Evolutionary conservation across 1,140 invertebrate species (phyloP).

Genomic region (Homalodisca vitripennis): DNA sequence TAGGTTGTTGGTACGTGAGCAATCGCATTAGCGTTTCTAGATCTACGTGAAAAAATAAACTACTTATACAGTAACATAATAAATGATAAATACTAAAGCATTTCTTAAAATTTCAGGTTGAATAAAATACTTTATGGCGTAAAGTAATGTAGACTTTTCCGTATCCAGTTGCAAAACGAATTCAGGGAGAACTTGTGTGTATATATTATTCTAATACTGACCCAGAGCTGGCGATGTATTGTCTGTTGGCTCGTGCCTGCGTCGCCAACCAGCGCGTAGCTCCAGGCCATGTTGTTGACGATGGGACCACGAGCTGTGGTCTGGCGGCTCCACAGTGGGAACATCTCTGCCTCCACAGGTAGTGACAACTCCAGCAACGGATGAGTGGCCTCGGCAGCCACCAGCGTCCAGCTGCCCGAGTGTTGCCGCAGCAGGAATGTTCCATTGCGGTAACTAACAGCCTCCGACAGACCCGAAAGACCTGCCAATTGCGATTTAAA

Average conservation of each 20-base stretch:
- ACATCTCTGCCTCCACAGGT: constrained; percentile 88
- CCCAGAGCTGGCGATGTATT: constrained; percentile 74
- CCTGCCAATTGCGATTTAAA: no score
- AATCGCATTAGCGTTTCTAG: no score
- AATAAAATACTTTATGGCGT: no score
- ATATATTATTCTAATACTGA: no score
- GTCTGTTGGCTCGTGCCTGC: constrained; percentile 78
- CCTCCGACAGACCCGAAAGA: constrained; percentile 52
- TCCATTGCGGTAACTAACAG: constrained; percentile 73
- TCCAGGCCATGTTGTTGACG: constrained; percentile 74
- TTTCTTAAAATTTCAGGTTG: no score
- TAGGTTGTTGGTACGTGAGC: no score
- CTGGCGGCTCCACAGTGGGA: constrained; percentile 84
- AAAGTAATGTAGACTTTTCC: no score
- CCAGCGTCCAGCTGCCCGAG: constrained; percentile 67
- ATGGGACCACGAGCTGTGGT: constrained; percentile 72
- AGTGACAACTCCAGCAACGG: constrained; percentile 82
- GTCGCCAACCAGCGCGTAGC: constrained; percentile 78
- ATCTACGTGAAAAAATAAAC: no score
- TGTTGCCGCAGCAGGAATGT: constrained; percentile 68
- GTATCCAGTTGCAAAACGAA: no score
- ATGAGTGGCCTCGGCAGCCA: constrained; percentile 75
- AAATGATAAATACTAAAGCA: no score
- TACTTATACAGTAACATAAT: no score
- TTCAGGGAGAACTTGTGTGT: no score